A percentile compares a stretch with the other conserved stretches of the same genome.
Conservation (phyloP, 2,113 vertebrate genomes). For the Polypterus senegalus region DNA sequence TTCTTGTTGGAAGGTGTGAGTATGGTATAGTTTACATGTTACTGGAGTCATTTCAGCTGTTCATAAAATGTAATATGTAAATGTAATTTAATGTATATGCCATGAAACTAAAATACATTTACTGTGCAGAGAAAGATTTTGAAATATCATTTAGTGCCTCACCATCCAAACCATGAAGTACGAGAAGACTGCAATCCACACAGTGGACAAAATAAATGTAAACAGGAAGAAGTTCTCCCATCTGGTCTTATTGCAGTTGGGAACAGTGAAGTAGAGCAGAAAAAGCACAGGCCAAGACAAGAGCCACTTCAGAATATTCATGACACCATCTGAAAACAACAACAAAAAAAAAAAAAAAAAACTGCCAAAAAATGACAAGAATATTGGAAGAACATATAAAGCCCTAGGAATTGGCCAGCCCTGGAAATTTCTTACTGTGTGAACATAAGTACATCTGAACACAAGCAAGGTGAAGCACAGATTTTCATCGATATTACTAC, state of each 20-base stretch:
- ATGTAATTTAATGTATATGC: no score
- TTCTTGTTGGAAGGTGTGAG: no score
- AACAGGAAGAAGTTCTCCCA: conserved; percentile 92
- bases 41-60: no score
- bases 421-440: no score
- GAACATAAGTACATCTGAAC: no score
- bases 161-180: conserved; percentile 99
- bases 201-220: conserved; percentile 77
- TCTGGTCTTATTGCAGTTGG: conserved; percentile 83
- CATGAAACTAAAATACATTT: no score
- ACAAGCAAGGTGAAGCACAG: no score
- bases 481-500: no score
- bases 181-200: conserved; percentile 95
- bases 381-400: not conserved
- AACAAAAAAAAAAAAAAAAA: not conserved
- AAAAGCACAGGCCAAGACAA: conserved; percentile 86
- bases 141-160: conserved; percentile 26
- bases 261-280: conserved; percentile 70
- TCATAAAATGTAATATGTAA: no score
- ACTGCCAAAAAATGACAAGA: not conserved
- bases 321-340: conserved; percentile 49
- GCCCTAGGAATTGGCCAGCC: not conserved
- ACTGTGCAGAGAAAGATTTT: not conserved
- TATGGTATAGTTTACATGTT: no score
- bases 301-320: conserved; percentile 79